Evolutionary conservation across 2,797 vertebrate genomes (phyloP).

Genomic region (Dipus sagitta): DNA sequence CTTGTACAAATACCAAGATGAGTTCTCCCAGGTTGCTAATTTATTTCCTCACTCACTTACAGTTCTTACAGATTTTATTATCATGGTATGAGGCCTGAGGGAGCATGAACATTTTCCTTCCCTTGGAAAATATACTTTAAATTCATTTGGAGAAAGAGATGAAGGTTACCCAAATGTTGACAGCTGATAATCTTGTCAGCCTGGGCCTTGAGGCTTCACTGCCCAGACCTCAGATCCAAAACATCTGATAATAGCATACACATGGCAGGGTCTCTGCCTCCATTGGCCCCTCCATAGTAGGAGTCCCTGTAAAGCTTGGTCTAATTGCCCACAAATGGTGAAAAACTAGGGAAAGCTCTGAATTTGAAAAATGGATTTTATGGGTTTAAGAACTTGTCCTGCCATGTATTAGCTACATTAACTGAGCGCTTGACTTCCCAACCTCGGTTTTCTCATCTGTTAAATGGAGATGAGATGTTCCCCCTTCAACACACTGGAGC

Average conservation of each 20-base stretch:
- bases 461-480: neutral
- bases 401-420: neutral
- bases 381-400: slow-evolving; percentile 2
- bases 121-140: slow-evolving; percentile 69
- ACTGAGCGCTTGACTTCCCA: neutral
- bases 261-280: neutral
- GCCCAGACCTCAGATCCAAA: neutral
- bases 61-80: slow-evolving; percentile 74
- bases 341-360: slow-evolving; percentile 13
- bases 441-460: slow-evolving; percentile 14
- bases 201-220: neutral
- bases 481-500: neutral
- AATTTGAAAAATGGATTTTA: slow-evolving; percentile 17
- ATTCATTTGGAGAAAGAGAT: slow-evolving; percentile 72
- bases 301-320: neutral
- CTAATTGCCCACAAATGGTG: neutral
- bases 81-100: slow-evolving; percentile 68
- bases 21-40: slow-evolving; percentile 78
- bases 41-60: slow-evolving; percentile 70
- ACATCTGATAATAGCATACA: neutral
- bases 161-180: slow-evolving; percentile 79
- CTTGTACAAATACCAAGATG: slow-evolving; percentile 78
- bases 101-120: slow-evolving; percentile 76
- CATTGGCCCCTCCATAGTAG: neutral
- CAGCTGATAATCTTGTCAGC: slow-evolving; percentile 66